Base-by-base conservation (phyloP, 2,888 invertebrate species). In the Caenorhabditis doughertyi region DNA sequence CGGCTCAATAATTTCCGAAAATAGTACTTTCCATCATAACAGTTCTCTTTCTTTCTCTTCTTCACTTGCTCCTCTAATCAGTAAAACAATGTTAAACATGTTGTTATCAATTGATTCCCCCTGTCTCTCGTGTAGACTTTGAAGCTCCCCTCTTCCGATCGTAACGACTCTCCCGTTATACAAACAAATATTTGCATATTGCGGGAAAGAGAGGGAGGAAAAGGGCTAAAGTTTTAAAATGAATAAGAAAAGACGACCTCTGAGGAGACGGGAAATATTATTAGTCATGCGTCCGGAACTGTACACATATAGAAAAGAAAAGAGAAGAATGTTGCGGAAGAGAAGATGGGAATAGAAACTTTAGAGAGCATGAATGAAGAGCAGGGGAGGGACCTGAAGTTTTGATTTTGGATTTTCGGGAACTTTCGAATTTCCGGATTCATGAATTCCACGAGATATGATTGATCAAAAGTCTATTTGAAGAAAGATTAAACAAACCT, bases 171-270 rank as follows among this genome's bases (percentile, higher is more conserved):
- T 32, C n/a, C 18, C 32, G 7, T 27, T 65, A 44, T 23, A 18
- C 71, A 71, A 47, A 60, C 72, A 73, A 73, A 73, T 73, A 73
- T 73, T 73, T 73, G 72, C 64, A 62, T 73, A 53, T 73, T 53
- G 64, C 72, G 62, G 53, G 27, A 13, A 39, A 39, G 9, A 23
- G 49, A 21, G 23, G 23, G 23, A 23, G 23, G 9, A 16, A 51
- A 51, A 18, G 51, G 35, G 35, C n/a, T n/a, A n/a, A n/a, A n/a
- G 35, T 35, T 35, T 23, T 49, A 21, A 49, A 49, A 49, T 35
- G 18, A 56, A 27, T 18, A 58, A 27, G 18, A 29, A 8, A 39
- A n/a, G 47, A 13, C 25, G 51, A 35, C 65, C 51, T 23, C 27
- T 9, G 35, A 35, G n/a, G 9, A 35, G 35, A 35, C 9, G 29